Conservation (phyloP, 2,113 vertebrate genomes). For the Aix galericulata region DNA sequence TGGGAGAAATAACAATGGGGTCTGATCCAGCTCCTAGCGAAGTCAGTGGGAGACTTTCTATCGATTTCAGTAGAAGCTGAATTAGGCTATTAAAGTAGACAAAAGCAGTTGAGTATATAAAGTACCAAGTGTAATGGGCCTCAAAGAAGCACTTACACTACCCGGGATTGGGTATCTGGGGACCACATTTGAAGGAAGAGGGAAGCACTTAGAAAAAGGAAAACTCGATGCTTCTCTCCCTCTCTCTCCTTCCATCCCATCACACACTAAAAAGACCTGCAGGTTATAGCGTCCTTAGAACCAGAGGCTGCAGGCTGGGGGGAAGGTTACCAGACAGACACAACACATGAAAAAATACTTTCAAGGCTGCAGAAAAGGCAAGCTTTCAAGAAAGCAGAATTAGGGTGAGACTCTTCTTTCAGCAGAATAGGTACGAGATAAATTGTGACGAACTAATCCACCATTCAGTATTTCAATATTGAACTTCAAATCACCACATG, state of each 20-base stretch:
- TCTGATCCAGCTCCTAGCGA: not conserved
- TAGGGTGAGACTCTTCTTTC: not conserved
- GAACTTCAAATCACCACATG: no score
- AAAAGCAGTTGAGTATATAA: not conserved
- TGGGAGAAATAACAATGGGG: not conserved
- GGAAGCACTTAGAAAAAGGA: not conserved
- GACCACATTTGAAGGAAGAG: not conserved
- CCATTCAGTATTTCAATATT: no score
- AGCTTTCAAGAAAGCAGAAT: not conserved
- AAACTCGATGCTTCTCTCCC: not conserved
- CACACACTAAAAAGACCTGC: not conserved
- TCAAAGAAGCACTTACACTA: not conserved
- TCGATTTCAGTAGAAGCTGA: not conserved
- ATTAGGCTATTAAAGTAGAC: not conserved
- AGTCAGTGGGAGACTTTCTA: not conserved
- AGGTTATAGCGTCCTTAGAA: not conserved
- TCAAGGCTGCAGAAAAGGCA: not conserved
- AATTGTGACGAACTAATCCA: not conserved
- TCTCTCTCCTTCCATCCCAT: not conserved
- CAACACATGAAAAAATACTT: not conserved
- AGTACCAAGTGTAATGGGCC: not conserved
- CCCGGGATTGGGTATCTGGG: not conserved
- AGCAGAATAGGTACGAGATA: not conserved
- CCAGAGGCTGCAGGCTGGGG: not conserved
- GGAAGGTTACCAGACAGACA: not conserved